Evolutionary conservation across 2,113 vertebrate species (phyloP), one percentile per base, ranked within the genome.

Genomic region (Xyliphius kryptos): DNA sequence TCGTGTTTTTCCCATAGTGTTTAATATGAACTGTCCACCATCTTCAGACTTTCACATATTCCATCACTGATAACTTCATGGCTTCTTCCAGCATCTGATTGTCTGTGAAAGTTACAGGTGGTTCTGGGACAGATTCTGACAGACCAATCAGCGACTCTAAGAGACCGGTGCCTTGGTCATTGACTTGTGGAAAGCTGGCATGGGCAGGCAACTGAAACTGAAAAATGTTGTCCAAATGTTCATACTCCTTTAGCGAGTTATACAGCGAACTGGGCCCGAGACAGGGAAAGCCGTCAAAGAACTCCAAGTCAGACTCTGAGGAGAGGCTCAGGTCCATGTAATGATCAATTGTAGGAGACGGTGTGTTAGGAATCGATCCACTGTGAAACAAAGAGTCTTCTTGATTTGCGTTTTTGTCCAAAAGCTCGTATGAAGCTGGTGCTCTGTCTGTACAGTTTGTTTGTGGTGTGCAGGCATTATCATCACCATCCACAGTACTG

Each of bases 381-480:
- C 75, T 70, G 11, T 91, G 82, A 72, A 94, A 89, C 4, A 92
- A 80, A 15, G 80, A 75, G 0, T 88, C 79, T 0, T 86, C 94
- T 72, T 94, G 90, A 80, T 97, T 98, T 77, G 94, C 93, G 0
- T 95, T 97, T 70, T 97, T 92, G 0, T 97, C 94, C 69, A 97
- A 83, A 73, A 89, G 86, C 43, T 92, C 81, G 71, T n/a, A n/a
- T n/a, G n/a, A n/a, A n/a, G 88, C 80, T 14, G 81, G 70, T 16
- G 78, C 74, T 58, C 84, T 85, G 79, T 86, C 72, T 55, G 68
- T 64, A 43, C 59, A 60, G 72, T 74, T 68, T 69, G 76, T 56
- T 61, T 71, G 26, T 61, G 83, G 74, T 80, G 82, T 73, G 68
- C 85, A 1, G 68, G 80, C 67, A 6, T 85, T 81, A 70, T 83